These are phyloP conservation scores for Alces alces DNA, from an alignment of 2,113 vertebrate species.

Conservation along the genomic window DNA sequence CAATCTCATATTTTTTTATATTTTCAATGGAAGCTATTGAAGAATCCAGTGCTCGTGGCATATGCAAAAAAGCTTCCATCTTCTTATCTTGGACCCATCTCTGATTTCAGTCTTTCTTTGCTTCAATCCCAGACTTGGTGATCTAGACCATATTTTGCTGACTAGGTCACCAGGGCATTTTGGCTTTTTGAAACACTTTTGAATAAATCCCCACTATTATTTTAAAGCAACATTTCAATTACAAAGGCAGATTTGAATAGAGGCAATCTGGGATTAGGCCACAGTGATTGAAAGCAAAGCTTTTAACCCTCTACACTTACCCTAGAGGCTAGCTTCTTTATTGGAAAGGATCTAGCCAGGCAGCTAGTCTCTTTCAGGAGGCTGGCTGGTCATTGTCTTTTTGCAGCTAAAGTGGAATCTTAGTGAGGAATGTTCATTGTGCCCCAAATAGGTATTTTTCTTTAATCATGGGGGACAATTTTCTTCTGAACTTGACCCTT, in stretches of 20 bases:
- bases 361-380: neutral
- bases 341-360: neutral
- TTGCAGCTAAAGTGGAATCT: neutral
- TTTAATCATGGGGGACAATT: neutral
- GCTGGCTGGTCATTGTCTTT: neutral
- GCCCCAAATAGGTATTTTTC: neutral
- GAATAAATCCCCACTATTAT: neutral
- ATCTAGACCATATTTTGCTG: neutral
- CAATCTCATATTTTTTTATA: neutral
- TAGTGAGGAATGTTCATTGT: neutral
- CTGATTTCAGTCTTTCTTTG: neutral
- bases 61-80: neutral
- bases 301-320: slow-evolving; percentile 23
- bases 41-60: neutral
- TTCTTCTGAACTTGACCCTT: neutral
- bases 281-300: slow-evolving; percentile 11
- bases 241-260: slow-evolving; percentile 31
- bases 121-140: neutral
- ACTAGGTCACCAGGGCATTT: neutral
- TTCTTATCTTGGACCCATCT: neutral
- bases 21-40: neutral
- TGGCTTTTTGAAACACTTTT: neutral
- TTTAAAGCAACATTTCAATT: slow-evolving; percentile 51
- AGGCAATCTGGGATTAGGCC: slow-evolving; percentile 16
- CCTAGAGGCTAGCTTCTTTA: neutral